A percentile compares a stretch with the other conserved stretches of the same genome.
phyloP scores from a whole-genome alignment of 2,797 vertebrate genomes.

The Cyprinella venusta region DNA sequence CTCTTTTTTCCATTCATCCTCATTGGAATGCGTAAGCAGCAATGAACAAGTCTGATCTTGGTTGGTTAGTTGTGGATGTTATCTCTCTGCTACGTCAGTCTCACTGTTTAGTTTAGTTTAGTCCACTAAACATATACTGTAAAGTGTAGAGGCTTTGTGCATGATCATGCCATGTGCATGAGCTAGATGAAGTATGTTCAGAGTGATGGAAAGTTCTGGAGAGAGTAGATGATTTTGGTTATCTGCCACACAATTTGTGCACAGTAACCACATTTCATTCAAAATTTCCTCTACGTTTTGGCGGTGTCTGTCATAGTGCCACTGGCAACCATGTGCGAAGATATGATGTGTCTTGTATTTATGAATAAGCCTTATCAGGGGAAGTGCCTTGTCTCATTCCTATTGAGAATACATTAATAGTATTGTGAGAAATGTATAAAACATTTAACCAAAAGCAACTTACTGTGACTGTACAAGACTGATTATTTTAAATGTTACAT shows the following conservation, averaged over 20 bases:
- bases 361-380: slow-evolving; percentile 22
- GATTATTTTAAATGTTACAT: background rate
- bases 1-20: background rate
- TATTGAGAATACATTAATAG: background rate
- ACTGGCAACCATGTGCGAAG: background rate
- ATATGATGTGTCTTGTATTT: slow-evolving; percentile 15
- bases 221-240: slow-evolving; percentile 13
- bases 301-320: slow-evolving; percentile 15
- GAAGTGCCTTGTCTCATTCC: background rate
- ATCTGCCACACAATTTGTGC: slow-evolving; percentile 21
- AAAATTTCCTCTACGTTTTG: slow-evolving; percentile 16
- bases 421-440: background rate
- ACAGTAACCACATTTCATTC: slow-evolving; percentile 42
- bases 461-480: background rate
- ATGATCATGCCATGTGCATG: background rate
- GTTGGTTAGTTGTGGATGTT: background rate
- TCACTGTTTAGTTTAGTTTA: background rate
- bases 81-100: background rate
- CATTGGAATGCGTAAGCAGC: slow-evolving; percentile 34
- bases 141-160: background rate
- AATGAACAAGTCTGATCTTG: slow-evolving; percentile 51
- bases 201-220: background rate
- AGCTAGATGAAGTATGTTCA: slow-evolving; percentile 5
- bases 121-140: background rate
- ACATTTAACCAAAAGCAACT: background rate